A percentile compares a stretch with the other conserved stretches of the same genome.
These are phyloP conservation scores for Trinectes maculatus DNA, from an alignment of 2,113 vertebrate genomes.

Conservation along the genomic window DNA sequence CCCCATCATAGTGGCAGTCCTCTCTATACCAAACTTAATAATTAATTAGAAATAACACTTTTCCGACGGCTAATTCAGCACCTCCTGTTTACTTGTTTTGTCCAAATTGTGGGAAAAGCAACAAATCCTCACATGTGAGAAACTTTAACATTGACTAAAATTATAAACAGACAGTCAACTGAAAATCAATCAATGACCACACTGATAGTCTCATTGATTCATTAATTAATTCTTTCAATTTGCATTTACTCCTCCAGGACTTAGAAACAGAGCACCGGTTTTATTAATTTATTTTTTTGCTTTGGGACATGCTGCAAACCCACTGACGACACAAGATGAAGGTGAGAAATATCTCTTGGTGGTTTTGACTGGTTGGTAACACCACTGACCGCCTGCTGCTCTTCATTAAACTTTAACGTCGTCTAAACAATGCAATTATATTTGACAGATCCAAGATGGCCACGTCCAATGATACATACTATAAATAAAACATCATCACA, in stretches of 20 bases:
- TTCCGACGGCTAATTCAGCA: not conserved
- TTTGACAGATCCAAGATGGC: slow-evolving; percentile 60
- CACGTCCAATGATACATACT: slow-evolving; percentile 48
- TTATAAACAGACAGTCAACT: not conserved
- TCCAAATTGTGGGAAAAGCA: not conserved
- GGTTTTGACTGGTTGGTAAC: slow-evolving; percentile 1
- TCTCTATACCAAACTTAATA: too few species aligned
- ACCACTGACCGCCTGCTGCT: slow-evolving; percentile 1
- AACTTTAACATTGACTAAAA: not conserved
- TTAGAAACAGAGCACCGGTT: not conserved
- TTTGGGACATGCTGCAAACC: not conserved
- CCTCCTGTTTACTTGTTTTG: not conserved
- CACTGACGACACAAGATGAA: not conserved
- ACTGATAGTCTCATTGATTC: not conserved
- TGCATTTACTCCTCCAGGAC: not conserved
- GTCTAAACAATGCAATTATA: slow-evolving; percentile 69
- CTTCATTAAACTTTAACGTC: slow-evolving; percentile 69
- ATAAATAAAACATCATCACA: slow-evolving; percentile 77
- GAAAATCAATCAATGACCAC: too few species aligned
- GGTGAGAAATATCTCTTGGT: slow-evolving; percentile 29
- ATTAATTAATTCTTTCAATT: not conserved
- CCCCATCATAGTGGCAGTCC: too few species aligned
- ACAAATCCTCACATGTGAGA: not conserved
- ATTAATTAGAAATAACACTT: too few species aligned
- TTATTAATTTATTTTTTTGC: not conserved